A percentile compares a stretch with the other conserved stretches of the same genome.
Conservation (phyloP, 2,797 vertebrate genomes). For the Sorex maritimensis region DNA sequence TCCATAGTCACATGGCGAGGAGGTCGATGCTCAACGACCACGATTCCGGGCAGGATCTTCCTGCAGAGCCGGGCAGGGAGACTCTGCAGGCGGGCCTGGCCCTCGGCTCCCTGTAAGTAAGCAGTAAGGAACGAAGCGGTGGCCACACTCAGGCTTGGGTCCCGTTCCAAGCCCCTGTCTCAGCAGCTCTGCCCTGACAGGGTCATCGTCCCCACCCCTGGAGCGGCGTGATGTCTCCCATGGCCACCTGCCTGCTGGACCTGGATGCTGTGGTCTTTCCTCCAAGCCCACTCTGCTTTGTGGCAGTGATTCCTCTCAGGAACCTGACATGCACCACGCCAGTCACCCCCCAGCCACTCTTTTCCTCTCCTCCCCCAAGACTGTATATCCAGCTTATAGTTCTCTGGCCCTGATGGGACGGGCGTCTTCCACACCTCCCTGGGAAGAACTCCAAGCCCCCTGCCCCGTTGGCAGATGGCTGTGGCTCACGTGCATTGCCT, state of each 20-base stretch:
- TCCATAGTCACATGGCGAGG: no score
- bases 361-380: background rate
- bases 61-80: background rate
- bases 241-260: background rate
- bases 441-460: background rate
- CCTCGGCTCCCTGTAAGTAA: no score
- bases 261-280: background rate
- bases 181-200: background rate
- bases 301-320: background rate
- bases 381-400: background rate
- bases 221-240: background rate
- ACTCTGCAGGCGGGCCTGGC: background rate
- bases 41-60: background rate
- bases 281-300: background rate
- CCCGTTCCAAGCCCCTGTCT: background rate
- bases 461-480: background rate
- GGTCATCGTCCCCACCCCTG: fast-evolving
- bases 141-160: background rate
- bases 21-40: no score
- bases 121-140: background rate
- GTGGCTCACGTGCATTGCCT: no score
- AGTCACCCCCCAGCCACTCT: background rate
- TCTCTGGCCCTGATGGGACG: background rate
- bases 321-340: fast-evolving
- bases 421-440: background rate